These are phyloP conservation scores for Pampus argenteus DNA, from an alignment of 2,797 vertebrate genomes.

Conservation along the genomic window DNA sequence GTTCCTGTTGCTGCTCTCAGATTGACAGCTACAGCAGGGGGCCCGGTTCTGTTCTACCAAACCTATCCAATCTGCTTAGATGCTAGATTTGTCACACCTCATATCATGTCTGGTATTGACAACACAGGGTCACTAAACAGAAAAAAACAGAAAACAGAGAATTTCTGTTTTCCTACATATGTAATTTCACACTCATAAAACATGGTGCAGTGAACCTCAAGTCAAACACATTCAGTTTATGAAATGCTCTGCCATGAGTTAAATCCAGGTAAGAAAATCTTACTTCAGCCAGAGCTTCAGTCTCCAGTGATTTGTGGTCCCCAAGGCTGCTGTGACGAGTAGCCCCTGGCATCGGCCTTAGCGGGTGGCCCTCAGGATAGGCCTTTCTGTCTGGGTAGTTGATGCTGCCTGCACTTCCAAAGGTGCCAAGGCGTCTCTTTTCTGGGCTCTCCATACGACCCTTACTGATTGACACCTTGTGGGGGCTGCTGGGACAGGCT, in stretches of 20 bases:
- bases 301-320: conserved; percentile 96
- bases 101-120: background rate
- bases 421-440: conserved; percentile 94
- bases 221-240: background rate
- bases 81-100: conserved; percentile 13
- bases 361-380: conserved; percentile 90
- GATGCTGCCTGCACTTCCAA: conserved; percentile 96
- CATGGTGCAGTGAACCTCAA: background rate
- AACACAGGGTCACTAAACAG: background rate
- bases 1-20: conserved; percentile 51
- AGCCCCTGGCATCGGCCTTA: conserved; percentile 89
- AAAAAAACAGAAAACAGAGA: background rate
- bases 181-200: background rate
- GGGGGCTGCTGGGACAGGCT: conserved; percentile 96
- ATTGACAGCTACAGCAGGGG: conserved; percentile 56
- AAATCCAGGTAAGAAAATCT: conserved; percentile 1
- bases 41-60: conserved; percentile 23
- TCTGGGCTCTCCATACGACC: conserved; percentile 93
- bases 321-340: conserved; percentile 98
- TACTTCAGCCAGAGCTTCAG: conserved; percentile 97
- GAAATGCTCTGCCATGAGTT: background rate
- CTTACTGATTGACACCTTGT: conserved; percentile 91
- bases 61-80: conserved; percentile 16
- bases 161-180: background rate
- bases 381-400: conserved; percentile 94